Evolutionary conservation across 2,113 vertebrate species (phyloP).

Genomic region (Thryonomys swinderianus): DNA sequence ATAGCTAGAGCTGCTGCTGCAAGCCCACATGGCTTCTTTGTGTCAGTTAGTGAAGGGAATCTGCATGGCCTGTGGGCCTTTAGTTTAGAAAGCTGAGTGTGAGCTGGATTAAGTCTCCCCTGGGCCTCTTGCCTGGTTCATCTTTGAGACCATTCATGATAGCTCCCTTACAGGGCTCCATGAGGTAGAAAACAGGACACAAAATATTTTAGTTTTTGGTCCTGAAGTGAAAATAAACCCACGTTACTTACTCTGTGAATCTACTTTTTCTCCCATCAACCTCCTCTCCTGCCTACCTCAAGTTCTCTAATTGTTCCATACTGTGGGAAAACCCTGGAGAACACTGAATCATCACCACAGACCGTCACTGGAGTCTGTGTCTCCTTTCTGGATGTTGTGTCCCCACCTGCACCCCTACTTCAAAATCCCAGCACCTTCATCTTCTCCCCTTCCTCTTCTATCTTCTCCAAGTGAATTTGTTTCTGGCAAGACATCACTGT

Average conservation of each 20-base stretch:
- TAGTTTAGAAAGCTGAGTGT: background rate
- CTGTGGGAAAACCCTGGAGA: background rate
- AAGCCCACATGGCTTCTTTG: background rate
- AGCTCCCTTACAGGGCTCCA: background rate
- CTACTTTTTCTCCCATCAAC: background rate
- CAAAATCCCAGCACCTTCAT: background rate
- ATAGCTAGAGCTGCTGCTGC: background rate
- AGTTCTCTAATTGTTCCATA: background rate
- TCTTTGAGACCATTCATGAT: background rate
- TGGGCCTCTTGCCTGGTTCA: background rate
- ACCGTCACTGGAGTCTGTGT: background rate
- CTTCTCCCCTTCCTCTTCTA: background rate
- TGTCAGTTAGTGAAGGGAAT: background rate
- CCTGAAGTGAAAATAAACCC: background rate
- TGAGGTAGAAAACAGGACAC: background rate
- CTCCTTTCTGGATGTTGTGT: background rate
- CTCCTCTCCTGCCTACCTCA: background rate
- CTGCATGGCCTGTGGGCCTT: background rate
- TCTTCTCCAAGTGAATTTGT: background rate
- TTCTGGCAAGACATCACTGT: background rate
- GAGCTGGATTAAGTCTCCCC: background rate
- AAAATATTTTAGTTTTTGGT: background rate
- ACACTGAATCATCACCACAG: background rate
- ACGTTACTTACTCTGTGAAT: background rate
- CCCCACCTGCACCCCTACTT: no score